Evolutionary conservation across 2,797 vertebrate genomes (phyloP).

Genomic region (Coluber constrictor): DNA sequence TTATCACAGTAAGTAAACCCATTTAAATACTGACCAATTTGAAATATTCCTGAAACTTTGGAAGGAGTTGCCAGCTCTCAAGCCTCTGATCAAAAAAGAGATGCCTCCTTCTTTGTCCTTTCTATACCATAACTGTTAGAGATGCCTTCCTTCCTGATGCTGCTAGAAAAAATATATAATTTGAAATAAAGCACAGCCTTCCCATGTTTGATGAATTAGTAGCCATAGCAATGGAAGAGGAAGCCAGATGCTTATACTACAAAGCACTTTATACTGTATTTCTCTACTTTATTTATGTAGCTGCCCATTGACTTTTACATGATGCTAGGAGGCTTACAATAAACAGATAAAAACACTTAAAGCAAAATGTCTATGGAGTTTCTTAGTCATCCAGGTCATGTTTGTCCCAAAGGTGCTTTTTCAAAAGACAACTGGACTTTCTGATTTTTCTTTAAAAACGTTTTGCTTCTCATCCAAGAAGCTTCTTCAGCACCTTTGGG

Average conservation of each 20-base stretch:
- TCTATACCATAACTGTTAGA: not conserved
- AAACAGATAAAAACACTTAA: not conserved
- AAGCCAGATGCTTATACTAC: not conserved
- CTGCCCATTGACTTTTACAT: not conserved
- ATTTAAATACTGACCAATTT: not conserved
- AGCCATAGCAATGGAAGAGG: not conserved
- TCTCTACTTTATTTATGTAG: not conserved
- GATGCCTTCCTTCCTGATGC: not conserved
- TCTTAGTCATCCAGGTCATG: too few species aligned
- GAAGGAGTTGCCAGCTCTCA: not conserved
- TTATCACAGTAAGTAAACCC: conserved; percentile 77
- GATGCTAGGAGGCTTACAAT: not conserved
- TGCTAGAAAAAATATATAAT: not conserved
- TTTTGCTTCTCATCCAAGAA: too few species aligned
- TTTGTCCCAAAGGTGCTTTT: too few species aligned
- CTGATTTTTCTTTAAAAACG: too few species aligned
- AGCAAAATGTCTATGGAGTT: not conserved
- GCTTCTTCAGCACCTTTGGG: too few species aligned
- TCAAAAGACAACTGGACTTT: too few species aligned
- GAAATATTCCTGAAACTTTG: not conserved
- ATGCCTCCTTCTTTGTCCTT: not conserved
- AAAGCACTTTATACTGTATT: not conserved
- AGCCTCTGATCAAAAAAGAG: not conserved
- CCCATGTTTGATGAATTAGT: not conserved
- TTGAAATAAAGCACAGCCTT: not conserved